A percentile compares a stretch with the other conserved stretches of the same genome.
These are phyloP conservation scores for Leptodactylus fuscus DNA, from an alignment of 2,113 vertebrate genomes.

Conservation along the genomic window DNA sequence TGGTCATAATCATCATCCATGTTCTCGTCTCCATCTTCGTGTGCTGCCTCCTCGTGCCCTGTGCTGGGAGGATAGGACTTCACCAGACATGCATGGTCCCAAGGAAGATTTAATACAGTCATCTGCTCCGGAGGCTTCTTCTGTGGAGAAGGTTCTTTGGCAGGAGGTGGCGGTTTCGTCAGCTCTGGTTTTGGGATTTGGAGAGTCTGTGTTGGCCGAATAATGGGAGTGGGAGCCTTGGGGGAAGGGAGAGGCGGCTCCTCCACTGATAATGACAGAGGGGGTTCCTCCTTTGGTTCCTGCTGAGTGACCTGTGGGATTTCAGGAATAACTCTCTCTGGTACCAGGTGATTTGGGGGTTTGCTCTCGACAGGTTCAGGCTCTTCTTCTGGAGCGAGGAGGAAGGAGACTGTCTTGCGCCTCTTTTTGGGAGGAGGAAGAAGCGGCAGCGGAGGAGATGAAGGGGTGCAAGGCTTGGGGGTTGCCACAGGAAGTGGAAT, in stretches of 20 bases:
- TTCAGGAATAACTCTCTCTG: constrained; percentile 2
- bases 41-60: constrained; percentile 70
- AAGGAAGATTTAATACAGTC: constrained; percentile 86
- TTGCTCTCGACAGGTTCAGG: constrained; percentile 30
- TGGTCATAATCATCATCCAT: constrained; percentile 34
- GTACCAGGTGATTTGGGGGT: constrained; percentile 24
- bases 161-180: not conserved
- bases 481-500: not conserved
- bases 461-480: constrained; percentile 64
- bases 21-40: constrained; percentile 47
- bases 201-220: not conserved
- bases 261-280: not conserved
- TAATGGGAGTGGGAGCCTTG: not conserved
- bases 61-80: constrained; percentile 66
- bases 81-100: constrained; percentile 89
- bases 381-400: constrained; percentile 73
- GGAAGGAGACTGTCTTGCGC: constrained; percentile 88
- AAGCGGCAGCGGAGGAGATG: constrained; percentile 78
- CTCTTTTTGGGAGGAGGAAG: constrained; percentile 90
- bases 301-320: constrained; percentile 27
- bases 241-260: constrained; percentile 53
- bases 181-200: not conserved
- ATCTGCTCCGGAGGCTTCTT: constrained; percentile 72
- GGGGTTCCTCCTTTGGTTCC: constrained; percentile 25
- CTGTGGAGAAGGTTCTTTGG: not conserved